phyloP scores from a whole-genome alignment of 2,797 vertebrate species.

The Acrocephalus scirpaceus region DNA sequence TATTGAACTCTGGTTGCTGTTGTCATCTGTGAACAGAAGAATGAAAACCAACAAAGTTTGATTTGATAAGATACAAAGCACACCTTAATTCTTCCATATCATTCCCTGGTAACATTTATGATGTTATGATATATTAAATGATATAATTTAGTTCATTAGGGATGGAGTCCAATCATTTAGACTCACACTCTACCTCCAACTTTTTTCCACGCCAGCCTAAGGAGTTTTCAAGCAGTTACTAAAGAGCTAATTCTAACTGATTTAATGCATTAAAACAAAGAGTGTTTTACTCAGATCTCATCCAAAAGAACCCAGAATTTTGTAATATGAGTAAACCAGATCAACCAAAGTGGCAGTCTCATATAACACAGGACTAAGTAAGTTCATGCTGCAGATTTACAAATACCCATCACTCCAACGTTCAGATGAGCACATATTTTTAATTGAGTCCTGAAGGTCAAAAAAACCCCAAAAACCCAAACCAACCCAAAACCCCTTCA shows the following conservation, averaged over 20 bases:
- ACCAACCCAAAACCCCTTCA: neutral
- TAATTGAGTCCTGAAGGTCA: neutral
- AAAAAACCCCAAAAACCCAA: neutral
- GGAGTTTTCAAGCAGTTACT: neutral
- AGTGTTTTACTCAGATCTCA: neutral
- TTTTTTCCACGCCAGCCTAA: neutral
- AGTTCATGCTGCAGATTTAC: neutral
- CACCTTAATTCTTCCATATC: neutral
- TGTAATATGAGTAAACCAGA: neutral
- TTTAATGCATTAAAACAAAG: neutral
- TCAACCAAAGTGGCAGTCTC: neutral
- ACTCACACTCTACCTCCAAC: neutral
- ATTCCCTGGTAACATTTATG: neutral
- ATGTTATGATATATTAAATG: too few species aligned
- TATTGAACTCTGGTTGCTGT: slow-evolving; percentile 99
- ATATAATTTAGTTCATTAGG: neutral
- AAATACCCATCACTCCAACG: neutral
- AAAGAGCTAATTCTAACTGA: neutral
- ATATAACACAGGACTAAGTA: neutral
- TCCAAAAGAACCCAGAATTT: neutral
- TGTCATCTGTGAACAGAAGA: slow-evolving; percentile 84
- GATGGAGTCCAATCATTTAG: neutral
- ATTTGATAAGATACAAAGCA: neutral
- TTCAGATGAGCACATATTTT: neutral
- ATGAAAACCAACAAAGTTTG: neutral